Base-by-base conservation (phyloP, 1,140 invertebrate genomes). In the Holotrichia oblita region DNA sequence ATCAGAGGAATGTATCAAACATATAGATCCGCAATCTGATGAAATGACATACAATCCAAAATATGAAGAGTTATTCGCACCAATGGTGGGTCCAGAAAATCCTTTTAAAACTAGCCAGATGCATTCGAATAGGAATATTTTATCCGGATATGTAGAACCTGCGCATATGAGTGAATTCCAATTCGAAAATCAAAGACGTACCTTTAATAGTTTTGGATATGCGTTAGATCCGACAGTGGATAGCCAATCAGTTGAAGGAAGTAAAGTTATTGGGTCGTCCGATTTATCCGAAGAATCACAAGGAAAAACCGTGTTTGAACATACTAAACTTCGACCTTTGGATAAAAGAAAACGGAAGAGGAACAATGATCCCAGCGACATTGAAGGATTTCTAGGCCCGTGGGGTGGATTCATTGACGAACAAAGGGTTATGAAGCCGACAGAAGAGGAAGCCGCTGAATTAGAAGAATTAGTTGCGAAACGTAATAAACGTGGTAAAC, bases 351-450 rank as follows among this genome's bases (percentile, higher is more conserved):
- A 99, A 89, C 89, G 97, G 82, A 91, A 93, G 61, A 94, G 93
- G 86, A 99, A 99, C 89, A 92, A 95, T 82, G 92, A 99, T 87
- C 93, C 98, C 0, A 89, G 91, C 40, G 98, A 99, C 89, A 92
- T 99, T 79, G 96, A 96, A 78, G 98, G 97, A 7, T 99, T 98
- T 87, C 88, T 98, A 2, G 98, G 99, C 0, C 99, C 98, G 0
- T 99, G 99, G 99, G 98, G 96, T 77, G 94, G 94, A 77, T 99
- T 92, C 89, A 90, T 93, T 14, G 96, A 99, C 88, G 98, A 99
- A 89, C 90, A 94, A 83, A 93, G 93, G 78, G 90, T 98, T 9
- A 91, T 94, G 78, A 96, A 94, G 85, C 98, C 98, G 9, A 93
- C 93, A 73, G 95, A 97, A 78, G 97, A 99, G 86, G 97, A 99